A percentile compares a stretch with the other conserved stretches of the same genome.
These are phyloP conservation scores for Pogonocherus hispidulus DNA, from an alignment of 2,888 invertebrate genomes.

Conservation along the genomic window DNA sequence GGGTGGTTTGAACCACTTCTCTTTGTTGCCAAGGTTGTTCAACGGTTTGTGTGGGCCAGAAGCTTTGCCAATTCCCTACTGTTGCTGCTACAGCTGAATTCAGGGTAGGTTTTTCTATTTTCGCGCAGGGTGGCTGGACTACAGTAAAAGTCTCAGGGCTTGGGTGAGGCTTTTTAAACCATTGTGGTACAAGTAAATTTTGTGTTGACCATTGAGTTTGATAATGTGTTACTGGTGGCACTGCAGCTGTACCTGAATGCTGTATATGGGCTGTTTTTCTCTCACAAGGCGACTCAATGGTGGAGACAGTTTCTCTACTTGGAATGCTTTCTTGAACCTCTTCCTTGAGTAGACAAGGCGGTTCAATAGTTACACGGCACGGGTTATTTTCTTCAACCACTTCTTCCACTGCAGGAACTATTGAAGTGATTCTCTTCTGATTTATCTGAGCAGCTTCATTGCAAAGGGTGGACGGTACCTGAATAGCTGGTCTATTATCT, in stretches of 20 bases:
- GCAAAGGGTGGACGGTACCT: too few relatives aligned
- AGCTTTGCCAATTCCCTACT: too few relatives aligned
- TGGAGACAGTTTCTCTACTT: neutral
- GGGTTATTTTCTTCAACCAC: neutral
- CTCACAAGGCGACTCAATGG: neutral
- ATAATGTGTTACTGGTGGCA: neutral
- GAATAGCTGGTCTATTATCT: neutral
- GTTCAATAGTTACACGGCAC: neutral
- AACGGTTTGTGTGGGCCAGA: too few relatives aligned
- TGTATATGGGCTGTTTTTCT: too few relatives aligned
- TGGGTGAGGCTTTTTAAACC: neutral
- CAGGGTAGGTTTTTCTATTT: too few relatives aligned
- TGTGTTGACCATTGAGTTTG: neutral
- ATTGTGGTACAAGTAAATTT: too few relatives aligned
- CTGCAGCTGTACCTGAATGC: too few relatives aligned
- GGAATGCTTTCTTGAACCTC: neutral
- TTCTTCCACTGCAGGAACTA: neutral
- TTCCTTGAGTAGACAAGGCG: too few relatives aligned
- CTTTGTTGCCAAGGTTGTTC: too few relatives aligned
- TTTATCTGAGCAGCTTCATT: too few relatives aligned
- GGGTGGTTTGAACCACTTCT: neutral
- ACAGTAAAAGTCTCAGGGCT: too few relatives aligned
- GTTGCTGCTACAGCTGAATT: neutral
- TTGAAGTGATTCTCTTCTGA: neutral
- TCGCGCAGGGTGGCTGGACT: too few relatives aligned